These are phyloP conservation scores for Sepiola atlantica DNA, from an alignment of 2,888 invertebrate genomes.

Conservation along the genomic window DNA sequence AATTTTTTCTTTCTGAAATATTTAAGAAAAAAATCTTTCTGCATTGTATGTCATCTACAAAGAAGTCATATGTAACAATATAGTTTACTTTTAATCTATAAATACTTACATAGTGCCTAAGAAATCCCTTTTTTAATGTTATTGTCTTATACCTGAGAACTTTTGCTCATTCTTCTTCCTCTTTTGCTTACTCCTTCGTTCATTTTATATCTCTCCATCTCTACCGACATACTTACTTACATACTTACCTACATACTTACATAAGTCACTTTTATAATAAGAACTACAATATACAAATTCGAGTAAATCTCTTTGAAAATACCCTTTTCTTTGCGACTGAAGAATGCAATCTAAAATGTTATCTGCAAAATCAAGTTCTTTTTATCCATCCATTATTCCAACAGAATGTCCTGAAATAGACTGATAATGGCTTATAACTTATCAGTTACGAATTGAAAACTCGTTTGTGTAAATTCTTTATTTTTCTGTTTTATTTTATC, in stretches of 20 bases:
- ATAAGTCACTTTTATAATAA: not conserved
- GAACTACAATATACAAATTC: not conserved
- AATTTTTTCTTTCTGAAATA: not conserved
- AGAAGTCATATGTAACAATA: too few species aligned
- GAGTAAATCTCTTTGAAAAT: not conserved
- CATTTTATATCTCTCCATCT: not conserved
- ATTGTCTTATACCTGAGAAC: not conserved
- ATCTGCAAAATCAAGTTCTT: not conserved
- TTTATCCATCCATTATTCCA: not conserved
- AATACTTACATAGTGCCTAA: not conserved
- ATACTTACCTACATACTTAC: too few species aligned
- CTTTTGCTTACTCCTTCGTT: not conserved
- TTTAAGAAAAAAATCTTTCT: not conserved
- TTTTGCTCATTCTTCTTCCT: not conserved
- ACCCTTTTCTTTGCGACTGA: not conserved
- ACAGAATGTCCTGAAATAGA: not conserved
- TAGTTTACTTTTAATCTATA: not conserved
- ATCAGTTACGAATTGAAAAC: not conserved
- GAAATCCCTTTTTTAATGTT: not conserved
- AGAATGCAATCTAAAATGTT: not conserved
- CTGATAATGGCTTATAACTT: not conserved
- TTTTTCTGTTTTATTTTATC: not conserved
- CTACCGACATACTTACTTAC: too few species aligned
- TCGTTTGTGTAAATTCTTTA: not conserved
- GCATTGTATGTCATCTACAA: too few species aligned